Evolutionary conservation across 1,140 invertebrate species (phyloP).

Genomic region (Aphis gossypii): DNA sequence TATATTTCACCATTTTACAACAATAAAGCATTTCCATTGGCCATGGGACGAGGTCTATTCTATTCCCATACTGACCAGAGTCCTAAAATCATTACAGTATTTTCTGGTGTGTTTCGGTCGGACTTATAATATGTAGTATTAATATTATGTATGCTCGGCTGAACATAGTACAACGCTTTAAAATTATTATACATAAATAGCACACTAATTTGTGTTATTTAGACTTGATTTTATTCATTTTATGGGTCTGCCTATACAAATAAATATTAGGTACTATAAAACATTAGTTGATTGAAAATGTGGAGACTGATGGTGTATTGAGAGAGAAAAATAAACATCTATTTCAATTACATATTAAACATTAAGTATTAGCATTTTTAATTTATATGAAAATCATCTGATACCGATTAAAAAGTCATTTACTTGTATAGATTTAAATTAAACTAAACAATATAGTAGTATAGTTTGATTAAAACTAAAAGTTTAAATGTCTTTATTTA

Average conservation of each 20-base stretch:
- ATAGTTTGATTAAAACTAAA: background rate
- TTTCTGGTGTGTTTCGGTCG: background rate
- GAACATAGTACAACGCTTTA: background rate
- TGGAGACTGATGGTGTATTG: background rate
- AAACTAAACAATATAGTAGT: background rate
- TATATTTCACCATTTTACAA: slow-evolving; percentile 19
- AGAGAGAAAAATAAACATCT: background rate
- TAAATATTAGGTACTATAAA: background rate
- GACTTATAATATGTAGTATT: background rate
- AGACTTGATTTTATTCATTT: background rate
- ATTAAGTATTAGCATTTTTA: background rate
- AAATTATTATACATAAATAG: slow-evolving; percentile 6
- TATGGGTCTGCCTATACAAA: background rate
- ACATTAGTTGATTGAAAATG: background rate
- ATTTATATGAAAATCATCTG: background rate
- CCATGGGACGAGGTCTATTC: background rate
- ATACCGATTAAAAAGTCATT: background rate
- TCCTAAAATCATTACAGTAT: background rate
- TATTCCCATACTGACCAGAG: background rate
- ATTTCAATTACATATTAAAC: background rate
- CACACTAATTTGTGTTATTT: slow-evolving; percentile 4
- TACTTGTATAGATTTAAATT: background rate
- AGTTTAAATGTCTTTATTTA: background rate
- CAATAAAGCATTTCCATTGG: slow-evolving; percentile 14
- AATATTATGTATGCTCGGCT: slow-evolving; percentile 2